Percentiles rank a stretch among this genome's conserved stretches.
These are phyloP conservation scores for Chrysolina americana DNA, from an alignment of 2,888 invertebrate genomes.

Conservation along the genomic window DNA sequence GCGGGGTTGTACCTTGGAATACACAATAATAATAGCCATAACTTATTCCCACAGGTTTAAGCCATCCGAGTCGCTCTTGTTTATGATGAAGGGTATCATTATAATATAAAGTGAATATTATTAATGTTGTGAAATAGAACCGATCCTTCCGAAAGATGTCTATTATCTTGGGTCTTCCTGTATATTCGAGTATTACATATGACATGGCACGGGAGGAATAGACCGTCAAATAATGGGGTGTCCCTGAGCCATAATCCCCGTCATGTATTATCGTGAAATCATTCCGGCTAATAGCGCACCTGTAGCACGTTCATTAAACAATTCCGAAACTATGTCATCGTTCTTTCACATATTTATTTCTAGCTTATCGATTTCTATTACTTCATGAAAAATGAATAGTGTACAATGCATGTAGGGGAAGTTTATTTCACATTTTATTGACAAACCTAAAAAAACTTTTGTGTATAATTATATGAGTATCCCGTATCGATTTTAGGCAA, in stretches of 20 bases:
- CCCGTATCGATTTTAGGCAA: not conserved
- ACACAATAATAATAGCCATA: too few relatives aligned
- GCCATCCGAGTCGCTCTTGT: too few relatives aligned
- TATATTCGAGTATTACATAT: too few relatives aligned
- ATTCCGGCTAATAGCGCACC: constrained; percentile 24
- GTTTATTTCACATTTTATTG: not conserved
- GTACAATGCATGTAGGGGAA: constrained; percentile 1
- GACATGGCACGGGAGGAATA: too few relatives aligned
- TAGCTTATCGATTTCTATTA: constrained; percentile 27
- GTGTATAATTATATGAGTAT: not conserved
- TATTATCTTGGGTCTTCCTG: too few relatives aligned
- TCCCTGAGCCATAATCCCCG: not conserved
- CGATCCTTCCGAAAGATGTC: too few relatives aligned
- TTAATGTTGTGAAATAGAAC: too few relatives aligned
- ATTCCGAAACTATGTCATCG: constrained; percentile 27
- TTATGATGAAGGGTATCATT: too few relatives aligned
- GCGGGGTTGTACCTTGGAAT: too few relatives aligned
- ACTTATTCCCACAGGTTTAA: too few relatives aligned
- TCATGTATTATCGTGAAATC: constrained; percentile 11
- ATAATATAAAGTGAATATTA: too few relatives aligned
- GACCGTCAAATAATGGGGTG: not conserved
- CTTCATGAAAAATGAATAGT: constrained; percentile 10
- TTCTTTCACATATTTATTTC: constrained; percentile 22
- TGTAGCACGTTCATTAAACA: constrained; percentile 24
- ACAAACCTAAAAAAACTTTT: not conserved